Evolutionary conservation across 1,140 invertebrate species (phyloP).

Genomic region (Augochlora pura): DNA sequence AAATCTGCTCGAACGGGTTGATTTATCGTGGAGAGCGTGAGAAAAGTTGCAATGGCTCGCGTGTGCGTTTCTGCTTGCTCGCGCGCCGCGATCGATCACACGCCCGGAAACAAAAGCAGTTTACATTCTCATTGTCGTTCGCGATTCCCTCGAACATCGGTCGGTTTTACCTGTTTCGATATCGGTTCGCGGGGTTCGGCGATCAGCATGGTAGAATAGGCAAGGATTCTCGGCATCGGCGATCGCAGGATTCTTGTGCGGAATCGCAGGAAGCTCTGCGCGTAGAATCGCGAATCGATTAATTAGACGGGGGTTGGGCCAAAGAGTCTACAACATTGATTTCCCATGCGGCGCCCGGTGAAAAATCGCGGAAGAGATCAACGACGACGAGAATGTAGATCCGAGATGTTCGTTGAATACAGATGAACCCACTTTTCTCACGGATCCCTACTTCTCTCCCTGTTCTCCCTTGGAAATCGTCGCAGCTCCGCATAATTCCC

Average conservation of each 20-base stretch:
- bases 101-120: constrained; percentile 58
- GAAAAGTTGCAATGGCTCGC: constrained; percentile 44
- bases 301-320: not conserved
- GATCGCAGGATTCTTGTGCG: too few species aligned
- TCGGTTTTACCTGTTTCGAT: not conserved
- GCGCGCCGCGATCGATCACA: constrained; percentile 20
- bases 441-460: constrained; percentile 36
- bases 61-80: too few species aligned
- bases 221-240: too few species aligned
- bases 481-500: not conserved
- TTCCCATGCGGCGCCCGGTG: constrained; percentile 12
- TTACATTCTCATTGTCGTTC: constrained; percentile 59
- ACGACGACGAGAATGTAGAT: not conserved
- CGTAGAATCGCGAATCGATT: not conserved
- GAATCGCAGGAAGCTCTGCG: not conserved
- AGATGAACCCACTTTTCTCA: constrained; percentile 17
- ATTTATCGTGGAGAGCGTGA: constrained; percentile 39
- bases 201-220: too few species aligned
- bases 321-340: constrained; percentile 7
- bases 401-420: not conserved
- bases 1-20: constrained; percentile 1
- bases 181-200: too few species aligned
- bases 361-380: not conserved
- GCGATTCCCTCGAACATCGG: not conserved
- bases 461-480: constrained; percentile 4